Conservation (phyloP, 1,140 invertebrate species). For the Bacillus rossius region DNA sequence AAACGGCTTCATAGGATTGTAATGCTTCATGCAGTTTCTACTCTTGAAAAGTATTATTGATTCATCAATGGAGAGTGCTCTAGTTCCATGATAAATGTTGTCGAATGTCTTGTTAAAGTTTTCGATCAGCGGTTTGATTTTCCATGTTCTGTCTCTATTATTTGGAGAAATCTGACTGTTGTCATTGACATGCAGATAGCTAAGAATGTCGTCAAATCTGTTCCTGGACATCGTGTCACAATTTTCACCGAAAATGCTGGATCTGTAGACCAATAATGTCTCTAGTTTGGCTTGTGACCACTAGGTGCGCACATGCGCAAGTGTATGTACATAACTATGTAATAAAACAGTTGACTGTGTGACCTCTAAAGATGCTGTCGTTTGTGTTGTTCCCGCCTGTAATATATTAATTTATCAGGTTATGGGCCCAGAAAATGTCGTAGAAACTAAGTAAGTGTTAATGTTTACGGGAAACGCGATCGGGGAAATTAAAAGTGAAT, state of each 20-base stretch:
- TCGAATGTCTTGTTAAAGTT: conserved; percentile 14
- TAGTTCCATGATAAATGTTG: conserved; percentile 13
- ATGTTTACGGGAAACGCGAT: too few species aligned
- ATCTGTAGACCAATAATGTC: not conserved
- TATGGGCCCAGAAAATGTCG: too few species aligned
- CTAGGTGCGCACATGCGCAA: too few species aligned
- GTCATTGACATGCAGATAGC: conserved; percentile 17
- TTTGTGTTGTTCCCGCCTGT: too few species aligned
- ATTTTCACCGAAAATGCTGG: not conserved
- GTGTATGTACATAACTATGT: too few species aligned
- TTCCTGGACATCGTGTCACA: not conserved
- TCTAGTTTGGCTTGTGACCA: not conserved
- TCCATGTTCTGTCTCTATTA: conserved; percentile 17
- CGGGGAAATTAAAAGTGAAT: too few species aligned
- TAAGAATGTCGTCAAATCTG: conserved; percentile 12
- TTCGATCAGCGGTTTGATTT: conserved; percentile 14
- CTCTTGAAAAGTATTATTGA: conserved; percentile 19
- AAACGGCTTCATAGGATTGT: conserved; percentile 15
- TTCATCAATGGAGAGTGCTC: conserved; percentile 16
- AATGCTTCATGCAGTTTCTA: conserved; percentile 14
- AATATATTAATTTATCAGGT: too few species aligned
- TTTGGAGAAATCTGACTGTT: conserved; percentile 10
- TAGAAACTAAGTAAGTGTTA: too few species aligned
- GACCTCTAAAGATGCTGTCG: too few species aligned
- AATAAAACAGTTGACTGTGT: too few species aligned